phyloP scores from a whole-genome alignment of 2,113 vertebrate species.

The Amphiprion percula region DNA sequence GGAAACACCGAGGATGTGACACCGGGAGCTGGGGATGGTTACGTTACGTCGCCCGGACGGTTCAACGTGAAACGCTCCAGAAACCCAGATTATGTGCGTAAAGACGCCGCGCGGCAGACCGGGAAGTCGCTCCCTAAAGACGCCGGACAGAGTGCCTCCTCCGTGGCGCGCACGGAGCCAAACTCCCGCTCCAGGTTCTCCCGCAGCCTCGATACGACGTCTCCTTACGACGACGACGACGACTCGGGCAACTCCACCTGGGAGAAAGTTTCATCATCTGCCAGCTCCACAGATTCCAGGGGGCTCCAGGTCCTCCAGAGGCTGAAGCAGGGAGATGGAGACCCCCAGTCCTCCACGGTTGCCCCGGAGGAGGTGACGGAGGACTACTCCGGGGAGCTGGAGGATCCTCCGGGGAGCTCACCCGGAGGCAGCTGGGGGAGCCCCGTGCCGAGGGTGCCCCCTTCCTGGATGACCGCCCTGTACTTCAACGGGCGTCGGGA shows the following conservation, averaged over 20 bases:
- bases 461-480: conserved; percentile 83
- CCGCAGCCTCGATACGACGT: conserved; percentile 60
- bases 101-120: background rate
- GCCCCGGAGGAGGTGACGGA: conserved; percentile 38
- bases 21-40: background rate
- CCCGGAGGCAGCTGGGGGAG: conserved; percentile 67
- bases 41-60: background rate
- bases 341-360: conserved; percentile 28
- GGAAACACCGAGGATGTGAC: background rate
- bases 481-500: conserved; percentile 90
- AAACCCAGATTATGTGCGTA: background rate
- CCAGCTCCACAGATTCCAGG: conserved; percentile 25
- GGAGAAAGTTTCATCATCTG: conserved; percentile 35
- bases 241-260: conserved; percentile 55
- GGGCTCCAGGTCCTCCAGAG: conserved; percentile 15
- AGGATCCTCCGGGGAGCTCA: conserved; percentile 33
- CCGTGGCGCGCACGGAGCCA: background rate
- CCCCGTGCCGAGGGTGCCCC: conserved; percentile 63
- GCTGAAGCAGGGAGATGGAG: conserved; percentile 31
- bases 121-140: background rate
- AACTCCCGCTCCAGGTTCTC: conserved; percentile 48
- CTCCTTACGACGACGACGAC: conserved; percentile 32
- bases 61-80: background rate
- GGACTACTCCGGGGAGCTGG: conserved; percentile 77
- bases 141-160: conserved; percentile 11